Base-by-base conservation (phyloP, 2,113 vertebrate genomes). In the Ariopsis seemanni region DNA sequence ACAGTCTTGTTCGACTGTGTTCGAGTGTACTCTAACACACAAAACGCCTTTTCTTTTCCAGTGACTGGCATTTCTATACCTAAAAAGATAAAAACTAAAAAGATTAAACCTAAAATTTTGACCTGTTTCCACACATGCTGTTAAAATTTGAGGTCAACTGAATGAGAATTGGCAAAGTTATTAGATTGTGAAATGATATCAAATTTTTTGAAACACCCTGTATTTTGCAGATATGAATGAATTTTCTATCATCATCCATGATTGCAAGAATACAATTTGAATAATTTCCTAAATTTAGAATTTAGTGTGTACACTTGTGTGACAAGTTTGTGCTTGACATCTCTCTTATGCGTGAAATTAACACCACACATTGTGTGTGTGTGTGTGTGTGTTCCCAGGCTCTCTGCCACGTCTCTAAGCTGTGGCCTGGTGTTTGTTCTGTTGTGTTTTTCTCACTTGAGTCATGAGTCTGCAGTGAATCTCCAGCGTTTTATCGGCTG, bases 401-500 rank as follows among this genome's bases (percentile, higher is more conserved):
- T 86, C 11, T 62, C 57, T 17, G 71, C 50, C 0, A 77, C 82
- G 62, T 10, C 74, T 5, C 82, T 94, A 20, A 89, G 79, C 86
- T 93, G 89, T 62, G 55, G 89, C 0, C 69, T 92, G 18, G 86
- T 94, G 60, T 89, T 89, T 75, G 69, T 93, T 11, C 92, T 92
- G 78, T 89, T 89, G 0, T 42, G 87, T 60, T 58, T 85, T 0
- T 20, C 48, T 0, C 12, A 34, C 4, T 2, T 67, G 0, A 55
- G 48, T 5, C 48, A 86, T 11, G 81, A 88, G 27, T 92, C 96
- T 0, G 90, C 88, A 0, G 88, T 95, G 1, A 94, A 96, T 89
- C 94, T 99, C 91, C 92, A 86, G 6, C 96, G 93, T 0, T 99
- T 99, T 87, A 90, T 96, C 0, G 97, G 98, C 82, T 99, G 98